Percentiles rank a stretch among this genome's conserved stretches.
phyloP scores from a whole-genome alignment of 2,888 invertebrate genomes.

The Hyposoter didymator region DNA sequence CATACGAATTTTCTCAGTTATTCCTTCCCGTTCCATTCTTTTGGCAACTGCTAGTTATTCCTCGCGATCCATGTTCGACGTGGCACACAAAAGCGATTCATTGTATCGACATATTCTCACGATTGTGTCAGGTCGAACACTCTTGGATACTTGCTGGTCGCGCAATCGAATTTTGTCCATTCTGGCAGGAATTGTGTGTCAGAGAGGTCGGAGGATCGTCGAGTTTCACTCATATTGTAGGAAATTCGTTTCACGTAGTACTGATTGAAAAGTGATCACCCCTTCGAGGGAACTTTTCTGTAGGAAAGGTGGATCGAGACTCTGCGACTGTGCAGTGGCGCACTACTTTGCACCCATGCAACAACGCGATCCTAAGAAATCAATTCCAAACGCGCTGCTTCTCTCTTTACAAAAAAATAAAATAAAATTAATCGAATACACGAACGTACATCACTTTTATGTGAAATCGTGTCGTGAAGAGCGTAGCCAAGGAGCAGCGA shows the following conservation, averaged over 20 bases:
- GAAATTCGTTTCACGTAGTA: constrained; percentile 79
- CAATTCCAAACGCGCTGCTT: constrained; percentile 77
- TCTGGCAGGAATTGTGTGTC: not conserved
- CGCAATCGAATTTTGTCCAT: not conserved
- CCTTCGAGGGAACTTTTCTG: constrained; percentile 49
- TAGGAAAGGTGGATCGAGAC: not conserved
- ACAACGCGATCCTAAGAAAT: constrained; percentile 72
- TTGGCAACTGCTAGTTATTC: not conserved
- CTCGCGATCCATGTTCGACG: not conserved
- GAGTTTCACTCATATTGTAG: constrained; percentile 24
- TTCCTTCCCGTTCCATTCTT: not conserved
- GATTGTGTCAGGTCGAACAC: not conserved
- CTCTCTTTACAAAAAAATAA: not conserved
- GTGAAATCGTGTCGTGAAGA: not conserved
- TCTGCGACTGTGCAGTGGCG: not conserved
- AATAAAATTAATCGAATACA: not conserved
- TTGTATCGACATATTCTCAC: not conserved
- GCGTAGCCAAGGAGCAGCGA: not conserved
- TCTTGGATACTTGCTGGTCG: not conserved
- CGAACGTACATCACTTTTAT: constrained; percentile 36
- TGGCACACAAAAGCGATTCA: not conserved
- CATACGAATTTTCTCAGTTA: not conserved
- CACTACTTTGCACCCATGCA: constrained; percentile 18
- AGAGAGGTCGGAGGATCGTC: not conserved
- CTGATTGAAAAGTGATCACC: constrained; percentile 80